Evolutionary conservation across 1,140 invertebrate species (phyloP).

Genomic region (Coelopa frigida): DNA sequence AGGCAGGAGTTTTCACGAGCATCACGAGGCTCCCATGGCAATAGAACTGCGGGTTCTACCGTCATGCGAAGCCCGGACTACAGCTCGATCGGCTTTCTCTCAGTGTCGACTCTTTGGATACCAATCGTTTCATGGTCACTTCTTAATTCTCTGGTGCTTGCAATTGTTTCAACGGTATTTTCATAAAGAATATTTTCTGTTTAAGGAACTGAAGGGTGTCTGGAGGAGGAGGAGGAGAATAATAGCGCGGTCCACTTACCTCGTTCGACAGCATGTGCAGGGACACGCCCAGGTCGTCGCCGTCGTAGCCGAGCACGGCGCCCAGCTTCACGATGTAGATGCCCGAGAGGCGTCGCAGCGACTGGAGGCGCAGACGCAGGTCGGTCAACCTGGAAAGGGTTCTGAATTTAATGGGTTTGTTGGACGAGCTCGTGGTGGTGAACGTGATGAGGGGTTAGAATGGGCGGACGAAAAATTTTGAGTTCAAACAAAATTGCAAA

Average conservation of each 20-base stretch:
- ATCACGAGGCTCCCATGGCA: too few species aligned
- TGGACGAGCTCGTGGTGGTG: constrained; percentile 20
- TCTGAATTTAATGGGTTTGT: constrained; percentile 42
- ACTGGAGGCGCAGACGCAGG: constrained; percentile 64
- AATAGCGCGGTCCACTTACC: too few species aligned
- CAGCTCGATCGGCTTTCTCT: too few species aligned
- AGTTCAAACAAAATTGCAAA: constrained; percentile 36
- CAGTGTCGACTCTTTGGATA: too few species aligned
- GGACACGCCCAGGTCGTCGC: constrained; percentile 44
- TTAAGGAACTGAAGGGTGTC: too few species aligned
- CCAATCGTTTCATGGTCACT: too few species aligned
- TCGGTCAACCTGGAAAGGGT: constrained; percentile 56
- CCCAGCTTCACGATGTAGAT: constrained; percentile 72
- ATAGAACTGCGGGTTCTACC: too few species aligned
- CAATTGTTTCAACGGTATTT: constrained; percentile 20
- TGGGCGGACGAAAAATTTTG: constrained; percentile 45
- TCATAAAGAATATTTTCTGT: too few species aligned
- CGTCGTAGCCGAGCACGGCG: constrained; percentile 59
- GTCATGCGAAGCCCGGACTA: too few species aligned
- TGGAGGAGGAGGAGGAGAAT: too few species aligned
- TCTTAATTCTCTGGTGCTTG: constrained; percentile 12
- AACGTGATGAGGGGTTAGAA: constrained; percentile 41
- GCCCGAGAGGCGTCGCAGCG: constrained; percentile 63
- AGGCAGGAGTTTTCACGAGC: too few species aligned
- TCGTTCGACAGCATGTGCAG: constrained; percentile 48